Conservation (phyloP, 2,797 vertebrate species). For the Cygnus olor region DNA sequence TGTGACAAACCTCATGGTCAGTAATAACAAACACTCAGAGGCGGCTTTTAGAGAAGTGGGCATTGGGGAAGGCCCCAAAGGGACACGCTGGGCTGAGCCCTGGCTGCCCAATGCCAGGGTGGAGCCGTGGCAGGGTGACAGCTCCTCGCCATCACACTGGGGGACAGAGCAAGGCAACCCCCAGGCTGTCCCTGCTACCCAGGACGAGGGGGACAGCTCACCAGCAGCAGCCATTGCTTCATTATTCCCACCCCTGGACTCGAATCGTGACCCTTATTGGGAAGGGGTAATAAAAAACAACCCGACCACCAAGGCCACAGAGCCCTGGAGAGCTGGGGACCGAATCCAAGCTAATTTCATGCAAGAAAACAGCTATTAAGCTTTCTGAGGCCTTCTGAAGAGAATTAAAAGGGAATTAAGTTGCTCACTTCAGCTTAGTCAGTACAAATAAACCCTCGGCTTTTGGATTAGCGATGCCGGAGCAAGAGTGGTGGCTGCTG, state of each 20-base stretch:
- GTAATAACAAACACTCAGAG: too few species aligned
- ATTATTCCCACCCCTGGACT: neutral
- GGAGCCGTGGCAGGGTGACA: accelerated
- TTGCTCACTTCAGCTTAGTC: conserved; percentile 39
- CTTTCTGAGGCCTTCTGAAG: neutral
- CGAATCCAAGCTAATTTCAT: neutral
- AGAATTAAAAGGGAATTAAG: conserved; percentile 54
- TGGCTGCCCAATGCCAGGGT: neutral
- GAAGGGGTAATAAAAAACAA: neutral
- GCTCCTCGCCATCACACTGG: accelerated
- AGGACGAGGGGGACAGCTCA: too few species aligned
- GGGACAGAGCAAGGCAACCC: neutral
- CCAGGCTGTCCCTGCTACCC: neutral
- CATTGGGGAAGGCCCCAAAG: accelerated
- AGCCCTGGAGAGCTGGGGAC: neutral
- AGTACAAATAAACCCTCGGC: conserved; percentile 60
- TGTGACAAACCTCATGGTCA: neutral
- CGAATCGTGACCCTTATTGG: accelerated
- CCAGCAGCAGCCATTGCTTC: neutral
- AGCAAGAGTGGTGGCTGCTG: neutral
- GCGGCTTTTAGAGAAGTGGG: neutral
- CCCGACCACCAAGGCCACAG: accelerated
- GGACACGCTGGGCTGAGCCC: accelerated
- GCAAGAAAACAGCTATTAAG: neutral
- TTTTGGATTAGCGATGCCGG: conserved; percentile 38